These are phyloP conservation scores for Campylomormyrus numenius DNA, from an alignment of 2,113 vertebrate genomes.

Conservation along the genomic window DNA sequence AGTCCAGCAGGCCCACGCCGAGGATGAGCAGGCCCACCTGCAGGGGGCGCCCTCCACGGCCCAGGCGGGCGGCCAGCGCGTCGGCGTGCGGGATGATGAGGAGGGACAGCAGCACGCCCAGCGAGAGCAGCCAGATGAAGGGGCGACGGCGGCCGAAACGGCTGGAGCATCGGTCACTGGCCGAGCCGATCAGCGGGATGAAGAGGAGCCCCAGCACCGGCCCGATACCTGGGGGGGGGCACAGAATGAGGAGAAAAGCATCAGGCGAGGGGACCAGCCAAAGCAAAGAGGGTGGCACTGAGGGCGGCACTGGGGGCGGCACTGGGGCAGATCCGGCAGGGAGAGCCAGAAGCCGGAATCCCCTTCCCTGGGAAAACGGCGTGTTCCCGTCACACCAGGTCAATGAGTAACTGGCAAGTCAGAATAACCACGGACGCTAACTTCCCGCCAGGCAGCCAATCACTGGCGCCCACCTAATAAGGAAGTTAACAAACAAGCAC, in stretches of 20 bases:
- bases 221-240: conserved; percentile 55
- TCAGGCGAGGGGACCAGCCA: neutral
- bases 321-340: neutral
- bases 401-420: neutral
- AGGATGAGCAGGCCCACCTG: conserved; percentile 66
- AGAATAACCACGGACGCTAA: neutral
- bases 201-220: conserved; percentile 68
- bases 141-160: conserved; percentile 50
- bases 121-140: conserved; percentile 46
- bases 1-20: conserved; percentile 67
- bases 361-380: neutral
- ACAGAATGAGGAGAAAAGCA: neutral
- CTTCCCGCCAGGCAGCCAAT: neutral
- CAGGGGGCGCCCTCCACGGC: conserved; percentile 52
- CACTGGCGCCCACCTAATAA: neutral
- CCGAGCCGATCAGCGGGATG: conserved; percentile 67
- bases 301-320: neutral
- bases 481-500: neutral
- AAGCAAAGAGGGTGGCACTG: neutral
- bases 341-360: neutral
- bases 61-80: conserved; percentile 48
- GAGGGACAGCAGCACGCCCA: conserved; percentile 64
- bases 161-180: conserved; percentile 68
- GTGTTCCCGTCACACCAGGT: neutral
- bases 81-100: conserved; percentile 65